phyloP scores from a whole-genome alignment of 2,113 vertebrate genomes.

The Acrocephalus arundinaceus region DNA sequence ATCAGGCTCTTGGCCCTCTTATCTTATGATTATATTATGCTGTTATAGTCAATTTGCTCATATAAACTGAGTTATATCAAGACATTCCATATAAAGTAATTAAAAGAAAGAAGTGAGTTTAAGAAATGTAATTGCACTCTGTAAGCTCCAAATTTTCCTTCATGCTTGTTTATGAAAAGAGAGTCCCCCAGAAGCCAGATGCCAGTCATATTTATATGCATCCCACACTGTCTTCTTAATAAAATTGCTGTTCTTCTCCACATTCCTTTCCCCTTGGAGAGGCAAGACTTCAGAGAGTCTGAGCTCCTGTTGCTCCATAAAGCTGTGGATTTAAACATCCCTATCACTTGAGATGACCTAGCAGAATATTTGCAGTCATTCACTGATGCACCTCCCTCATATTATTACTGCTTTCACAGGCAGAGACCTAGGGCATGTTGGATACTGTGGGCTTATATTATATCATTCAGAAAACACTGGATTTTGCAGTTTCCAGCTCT shows the following conservation, averaged over 20 bases:
- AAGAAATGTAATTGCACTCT: not conserved
- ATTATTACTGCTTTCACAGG: not conserved
- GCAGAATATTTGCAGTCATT: not conserved
- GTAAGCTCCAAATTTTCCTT: not conserved
- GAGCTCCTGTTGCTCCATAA: not conserved
- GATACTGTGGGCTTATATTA: accelerated
- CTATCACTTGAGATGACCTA: not conserved
- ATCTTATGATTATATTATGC: not conserved
- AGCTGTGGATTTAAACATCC: not conserved
- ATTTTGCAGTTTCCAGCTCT: not conserved
- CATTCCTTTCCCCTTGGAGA: not conserved
- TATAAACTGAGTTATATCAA: not conserved
- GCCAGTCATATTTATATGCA: not conserved
- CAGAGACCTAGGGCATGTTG: not conserved
- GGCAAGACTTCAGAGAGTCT: not conserved
- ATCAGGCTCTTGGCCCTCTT: not conserved
- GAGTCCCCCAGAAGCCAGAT: not conserved
- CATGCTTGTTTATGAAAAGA: not conserved
- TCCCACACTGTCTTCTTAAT: not conserved
- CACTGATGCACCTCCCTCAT: not conserved
- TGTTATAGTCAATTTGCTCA: not conserved
- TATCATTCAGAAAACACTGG: not conserved
- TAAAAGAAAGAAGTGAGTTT: not conserved
- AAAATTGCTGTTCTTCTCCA: not conserved
- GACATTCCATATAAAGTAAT: not conserved